phyloP scores from a whole-genome alignment of 2,113 vertebrate genomes.

The Gila orcuttii region DNA sequence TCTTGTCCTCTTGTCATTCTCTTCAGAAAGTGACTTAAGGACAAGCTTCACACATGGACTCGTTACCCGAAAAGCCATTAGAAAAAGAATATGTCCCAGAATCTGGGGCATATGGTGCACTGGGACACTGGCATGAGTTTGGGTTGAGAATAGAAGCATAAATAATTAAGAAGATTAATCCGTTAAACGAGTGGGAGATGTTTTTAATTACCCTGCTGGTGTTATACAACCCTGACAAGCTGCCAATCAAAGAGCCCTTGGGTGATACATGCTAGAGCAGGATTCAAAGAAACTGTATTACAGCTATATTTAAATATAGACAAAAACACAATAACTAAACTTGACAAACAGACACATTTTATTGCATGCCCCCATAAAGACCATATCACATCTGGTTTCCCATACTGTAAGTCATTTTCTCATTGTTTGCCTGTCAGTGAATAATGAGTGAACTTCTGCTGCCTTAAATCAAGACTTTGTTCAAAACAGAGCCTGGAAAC shows the following conservation, averaged over 20 bases:
- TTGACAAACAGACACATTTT: background rate
- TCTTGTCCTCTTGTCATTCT: background rate
- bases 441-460: slow-evolving; percentile 23
- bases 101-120: slow-evolving; percentile 34
- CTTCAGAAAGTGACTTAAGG: background rate
- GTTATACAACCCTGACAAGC: slow-evolving; percentile 5
- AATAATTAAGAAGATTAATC: slow-evolving; percentile 50
- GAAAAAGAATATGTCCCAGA: slow-evolving; percentile 10
- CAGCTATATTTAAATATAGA: background rate
- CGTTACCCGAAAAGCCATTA: slow-evolving; percentile 2
- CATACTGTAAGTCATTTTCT: background rate
- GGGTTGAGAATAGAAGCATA: slow-evolving; percentile 27
- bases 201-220: slow-evolving; percentile 33
- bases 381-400: background rate
- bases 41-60: background rate
- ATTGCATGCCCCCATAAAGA: background rate
- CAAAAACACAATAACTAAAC: background rate
- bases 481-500: slow-evolving; percentile 4
- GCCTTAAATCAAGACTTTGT: slow-evolving; percentile 24
- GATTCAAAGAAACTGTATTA: background rate
- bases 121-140: slow-evolving; percentile 44
- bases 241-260: slow-evolving; percentile 11
- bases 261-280: background rate
- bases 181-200: slow-evolving; percentile 42
- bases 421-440: slow-evolving; percentile 13